Percentiles rank a stretch among this genome's conserved stretches.
phyloP scores from a whole-genome alignment of 1,140 invertebrate species.

The Drosophila repletoides region DNA sequence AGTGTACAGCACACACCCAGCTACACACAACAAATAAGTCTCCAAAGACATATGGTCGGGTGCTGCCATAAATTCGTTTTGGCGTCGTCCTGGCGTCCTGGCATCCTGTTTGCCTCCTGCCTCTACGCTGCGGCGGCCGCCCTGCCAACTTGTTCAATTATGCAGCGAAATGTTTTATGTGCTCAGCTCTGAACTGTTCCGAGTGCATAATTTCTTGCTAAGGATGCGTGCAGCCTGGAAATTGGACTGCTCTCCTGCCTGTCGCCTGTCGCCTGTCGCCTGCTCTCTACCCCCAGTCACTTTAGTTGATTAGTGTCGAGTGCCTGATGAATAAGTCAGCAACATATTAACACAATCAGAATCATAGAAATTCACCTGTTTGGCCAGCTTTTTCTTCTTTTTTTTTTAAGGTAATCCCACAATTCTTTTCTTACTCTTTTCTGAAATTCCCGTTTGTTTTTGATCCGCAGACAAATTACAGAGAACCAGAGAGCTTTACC shows the following conservation, averaged over 20 bases:
- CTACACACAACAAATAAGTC: conserved; percentile 60
- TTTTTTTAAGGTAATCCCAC: conserved; percentile 38
- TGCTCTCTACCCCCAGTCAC: conserved; percentile 40
- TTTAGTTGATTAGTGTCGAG: conserved; percentile 75
- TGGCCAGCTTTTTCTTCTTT: conserved; percentile 5
- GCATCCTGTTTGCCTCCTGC: conserved; percentile 1
- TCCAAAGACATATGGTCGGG: conserved; percentile 71
- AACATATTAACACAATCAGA: conserved; percentile 53
- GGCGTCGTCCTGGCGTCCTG: conserved; percentile 26
- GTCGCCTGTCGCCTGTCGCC: neutral
- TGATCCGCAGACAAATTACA: conserved; percentile 67
- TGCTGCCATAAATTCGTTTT: conserved; percentile 71
- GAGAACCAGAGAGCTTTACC: neutral
- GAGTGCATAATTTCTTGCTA: conserved; percentile 62
- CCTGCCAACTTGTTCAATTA: conserved; percentile 66
- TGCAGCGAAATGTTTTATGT: conserved; percentile 75
- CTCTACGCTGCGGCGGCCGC: neutral
- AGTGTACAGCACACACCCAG: conserved; percentile 6
- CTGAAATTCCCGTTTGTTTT: conserved; percentile 38
- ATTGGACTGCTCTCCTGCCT: neutral
- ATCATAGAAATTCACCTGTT: conserved; percentile 14
- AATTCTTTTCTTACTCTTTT: conserved; percentile 37
- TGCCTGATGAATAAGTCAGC: conserved; percentile 69
- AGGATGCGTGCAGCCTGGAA: conserved; percentile 37
- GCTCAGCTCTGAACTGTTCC: conserved; percentile 10